A percentile compares a stretch with the other conserved stretches of the same genome.
Conservation (phyloP, 2,888 invertebrate genomes). For the Nebria brevicollis region DNA sequence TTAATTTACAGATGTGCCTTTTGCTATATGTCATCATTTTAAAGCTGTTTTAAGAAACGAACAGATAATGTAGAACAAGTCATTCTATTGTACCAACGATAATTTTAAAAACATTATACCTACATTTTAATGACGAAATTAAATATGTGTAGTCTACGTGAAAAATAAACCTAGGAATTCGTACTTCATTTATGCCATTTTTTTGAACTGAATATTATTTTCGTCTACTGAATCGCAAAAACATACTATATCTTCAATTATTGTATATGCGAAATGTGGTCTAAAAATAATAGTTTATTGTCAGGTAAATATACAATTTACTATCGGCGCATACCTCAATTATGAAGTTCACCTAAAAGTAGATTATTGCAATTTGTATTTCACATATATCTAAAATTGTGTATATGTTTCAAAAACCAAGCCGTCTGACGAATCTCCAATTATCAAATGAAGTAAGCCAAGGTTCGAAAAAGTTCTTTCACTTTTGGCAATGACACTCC, state of each 20-base stretch:
- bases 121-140: not conserved
- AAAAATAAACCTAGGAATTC: not conserved
- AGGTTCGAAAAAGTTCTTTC: conserved; percentile 31
- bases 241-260: too few species aligned
- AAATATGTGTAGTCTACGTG: not conserved
- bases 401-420: not conserved
- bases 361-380: not conserved
- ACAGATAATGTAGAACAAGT: not conserved
- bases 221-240: too few species aligned
- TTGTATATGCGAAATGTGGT: too few species aligned
- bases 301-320: too few species aligned
- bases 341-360: not conserved
- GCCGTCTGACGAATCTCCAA: not conserved
- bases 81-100: not conserved
- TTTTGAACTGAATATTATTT: not conserved
- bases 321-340: too few species aligned
- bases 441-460: conserved; percentile 22
- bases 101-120: not conserved
- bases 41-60: not conserved
- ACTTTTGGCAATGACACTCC: conserved; percentile 30
- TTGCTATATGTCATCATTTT: not conserved
- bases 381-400: not conserved
- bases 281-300: too few species aligned
- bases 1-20: not conserved
- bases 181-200: not conserved